Base-by-base conservation (phyloP, 1,140 invertebrate genomes). In the Diabrotica virgifera region DNA sequence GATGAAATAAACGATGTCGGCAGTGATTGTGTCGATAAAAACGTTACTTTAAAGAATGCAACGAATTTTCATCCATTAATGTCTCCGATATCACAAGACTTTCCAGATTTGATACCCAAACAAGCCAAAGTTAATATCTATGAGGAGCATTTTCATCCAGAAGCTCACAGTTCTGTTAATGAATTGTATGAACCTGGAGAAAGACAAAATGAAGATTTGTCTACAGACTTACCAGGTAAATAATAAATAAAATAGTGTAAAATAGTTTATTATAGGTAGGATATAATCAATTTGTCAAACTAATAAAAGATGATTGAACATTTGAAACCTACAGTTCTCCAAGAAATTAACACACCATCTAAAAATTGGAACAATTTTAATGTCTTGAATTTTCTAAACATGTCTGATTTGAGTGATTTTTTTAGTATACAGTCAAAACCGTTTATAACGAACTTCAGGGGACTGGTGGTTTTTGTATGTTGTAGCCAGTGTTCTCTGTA, bases 51-150 rank as follows among this genome's bases (percentile, higher is more conserved):
- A 46, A 59, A 76, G 69, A 78, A 77, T 68, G 76, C 77, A 38
- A 79, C 77, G 50, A 72, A 78, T 69, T 77, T 72, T 52, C 78
- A 79, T 71, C 78, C 78, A n/a, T 68, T 79, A 55, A 79, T 79
- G 78, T 72, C 72, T 8, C 67, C 74, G 11, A 72, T 75, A 46
- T 74, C 77, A 8, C 70, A 72, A 6, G 73, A 74, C 66, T 78
- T 66, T 73, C 76, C 76, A 6, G 75, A 79, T 68, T 63, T 78
- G n/a, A 78, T 76, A 62, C 78, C 76, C 11, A 72, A 77, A 69
- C 74, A 75, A 64, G 74, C 61, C 8, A 71, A 69, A 61, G 52
- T 62, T 12, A 57, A 52, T 40, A 64, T 66, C 63, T 71, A 69
- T 54, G 65, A 74, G 36, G 72, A 72, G 64, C 58, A 65, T 24